These are phyloP conservation scores for Amblyopsis hoosieri DNA, from an alignment of 2,797 vertebrate genomes.

Conservation along the genomic window DNA sequence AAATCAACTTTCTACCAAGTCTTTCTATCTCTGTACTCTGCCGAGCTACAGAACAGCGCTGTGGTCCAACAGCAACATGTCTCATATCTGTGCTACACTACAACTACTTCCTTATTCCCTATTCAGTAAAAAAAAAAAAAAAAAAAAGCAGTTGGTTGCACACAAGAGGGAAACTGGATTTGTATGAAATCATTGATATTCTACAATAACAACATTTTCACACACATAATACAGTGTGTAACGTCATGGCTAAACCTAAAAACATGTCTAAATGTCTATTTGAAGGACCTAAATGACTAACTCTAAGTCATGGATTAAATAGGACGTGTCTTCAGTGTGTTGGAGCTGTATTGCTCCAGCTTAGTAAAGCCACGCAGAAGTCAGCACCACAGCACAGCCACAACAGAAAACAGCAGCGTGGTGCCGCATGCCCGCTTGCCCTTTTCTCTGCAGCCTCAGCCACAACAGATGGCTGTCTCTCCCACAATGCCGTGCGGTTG, in stretches of 20 bases:
- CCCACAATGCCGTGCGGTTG: conserved; percentile 69
- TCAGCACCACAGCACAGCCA: conserved; percentile 33
- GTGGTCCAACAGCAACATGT: background rate
- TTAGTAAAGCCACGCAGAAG: conserved; percentile 9
- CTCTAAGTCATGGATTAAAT: too few species aligned
- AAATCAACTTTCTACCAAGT: background rate
- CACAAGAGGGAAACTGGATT: conserved; percentile 10
- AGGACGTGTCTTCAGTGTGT: too few species aligned
- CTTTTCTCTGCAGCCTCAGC: conserved; percentile 59
- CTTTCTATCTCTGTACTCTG: conserved; percentile 9
- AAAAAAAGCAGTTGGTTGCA: conserved; percentile 3
- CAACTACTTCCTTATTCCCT: background rate
- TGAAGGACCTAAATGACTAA: too few species aligned
- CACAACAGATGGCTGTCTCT: conserved; percentile 72
- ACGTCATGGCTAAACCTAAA: too few species aligned
- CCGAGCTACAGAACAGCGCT: conserved; percentile 12
- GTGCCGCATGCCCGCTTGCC: conserved; percentile 50
- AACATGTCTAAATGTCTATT: background rate
- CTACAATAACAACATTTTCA: conserved; percentile 13
- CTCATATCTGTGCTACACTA: conserved; percentile 14
- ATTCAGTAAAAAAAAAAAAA: background rate
- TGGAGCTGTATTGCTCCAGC: conserved; percentile 15
- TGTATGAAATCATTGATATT: conserved; percentile 6
- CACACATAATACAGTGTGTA: background rate
- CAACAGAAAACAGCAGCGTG: conserved; percentile 67